Evolutionary conservation across 2,888 invertebrate genomes (phyloP), one percentile per base, ranked within the genome.

Genomic region (Lumbricus terrestris): DNA sequence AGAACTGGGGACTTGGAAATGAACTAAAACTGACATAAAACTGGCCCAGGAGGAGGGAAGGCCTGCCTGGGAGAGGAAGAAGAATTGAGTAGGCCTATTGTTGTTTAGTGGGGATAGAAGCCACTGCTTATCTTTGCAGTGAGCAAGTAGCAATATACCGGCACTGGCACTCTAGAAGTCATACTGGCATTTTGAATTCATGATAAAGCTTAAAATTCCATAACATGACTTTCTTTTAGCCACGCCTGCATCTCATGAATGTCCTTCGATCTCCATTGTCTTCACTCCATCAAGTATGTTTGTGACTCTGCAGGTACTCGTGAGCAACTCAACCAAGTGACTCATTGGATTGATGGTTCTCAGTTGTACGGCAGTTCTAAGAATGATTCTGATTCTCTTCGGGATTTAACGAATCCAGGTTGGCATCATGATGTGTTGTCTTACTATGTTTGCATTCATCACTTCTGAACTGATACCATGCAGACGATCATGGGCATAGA

Each of bases 331-430:
- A 95, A 95, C 95, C 97, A 97, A 95, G 97, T 96, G 0, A 96
- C 97, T 0, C 96, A 97, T 0, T 98, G 96, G 94, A 96, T 98
- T 40, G 98, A 98, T 94, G 98, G 96, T 0, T 97, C 97, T 23
- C 90, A 89, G 90, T 88, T 93, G 18, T 93, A 93, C 88, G 93
- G 93, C 38, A 89, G 89, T 83, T 91, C 91, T 35, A 90, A 90
- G 89, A 91, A 92, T 82, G 90, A 91, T 29, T 29, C 83, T 11
- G 89, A 89, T 37, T 47, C 40, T 37, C 90, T 92, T 34, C 34
- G 91, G 37, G 90, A 91, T 37, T 42, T 83, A 82, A 54, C 88
- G 29, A 82, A 91, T 33, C 34, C 90, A 33, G 23, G 91, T 91
- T 82, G 23, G 54, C 34, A 69, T 69, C 69, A n/a, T 69, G 29